Evolutionary conservation across 2,888 invertebrate species (phyloP), one percentile per base, ranked within the genome.

Genomic region (Scaptomyza reducta): DNA sequence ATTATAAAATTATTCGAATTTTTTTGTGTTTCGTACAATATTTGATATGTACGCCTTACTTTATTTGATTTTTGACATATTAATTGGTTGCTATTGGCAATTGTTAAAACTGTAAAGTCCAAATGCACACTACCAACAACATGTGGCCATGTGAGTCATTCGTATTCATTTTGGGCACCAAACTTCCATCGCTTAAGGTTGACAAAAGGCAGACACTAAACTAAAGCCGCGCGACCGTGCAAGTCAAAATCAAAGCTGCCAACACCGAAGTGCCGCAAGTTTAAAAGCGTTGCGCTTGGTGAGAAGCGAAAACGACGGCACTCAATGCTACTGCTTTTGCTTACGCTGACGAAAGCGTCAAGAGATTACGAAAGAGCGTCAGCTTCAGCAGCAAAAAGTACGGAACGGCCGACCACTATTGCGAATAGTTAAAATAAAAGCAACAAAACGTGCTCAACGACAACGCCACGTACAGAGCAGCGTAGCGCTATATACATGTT

Each of bases 401-500:
- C 82, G 82, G 87, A 75, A 72, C 64, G 64, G 76, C 55, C 74
- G 51, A 53, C 63, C 63, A 68, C 68, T 62, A 69, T 49, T 59
- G 62, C 63, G 67, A 81, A 33, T 18, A 31, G 40, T 82, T 78
- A 87, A 87, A 82, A 76, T 74, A 79, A 70, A 65, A 71, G 55
- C 61, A 75, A 66, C 29, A 64, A 76, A 58, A 40, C 46, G 44
- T 49, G 65, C 46, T 60, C 65, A 62, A 40, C 71, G 49, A 58
- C 65, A 58, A 68, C 53, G 44, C 44, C 29, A 54, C 59, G 33
- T 55, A 64, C 59, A 70, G 54, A 57, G 42, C 50, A 62, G 47
- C 62, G 33, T 11, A 35, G 57, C 63, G 59, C 79, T 79, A 67
- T 80, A 84, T 89, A 91, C 89, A 90, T 90, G 90, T 90, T 91